Evolutionary conservation across 2,113 vertebrate species (phyloP).

Genomic region (Nannospalax galili): DNA sequence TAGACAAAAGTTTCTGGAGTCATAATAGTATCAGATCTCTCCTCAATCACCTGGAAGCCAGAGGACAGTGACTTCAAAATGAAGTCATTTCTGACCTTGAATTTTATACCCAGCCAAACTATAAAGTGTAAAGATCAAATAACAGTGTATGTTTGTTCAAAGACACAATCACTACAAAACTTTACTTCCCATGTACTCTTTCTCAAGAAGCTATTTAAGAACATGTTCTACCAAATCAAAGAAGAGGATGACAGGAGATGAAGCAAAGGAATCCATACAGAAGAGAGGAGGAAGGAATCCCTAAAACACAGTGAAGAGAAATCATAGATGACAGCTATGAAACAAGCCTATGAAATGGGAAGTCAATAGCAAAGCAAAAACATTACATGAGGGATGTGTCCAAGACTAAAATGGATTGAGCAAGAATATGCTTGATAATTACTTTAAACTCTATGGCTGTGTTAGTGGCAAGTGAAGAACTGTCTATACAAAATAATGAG

Average conservation of each 20-base stretch:
- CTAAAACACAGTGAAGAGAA: no score
- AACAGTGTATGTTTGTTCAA: neutral
- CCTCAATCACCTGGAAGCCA: neutral
- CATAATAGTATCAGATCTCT: neutral
- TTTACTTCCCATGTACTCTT: no score
- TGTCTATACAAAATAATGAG: neutral
- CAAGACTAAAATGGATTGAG: conserved; percentile 25
- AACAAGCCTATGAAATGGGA: no score
- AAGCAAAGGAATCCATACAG: neutral
- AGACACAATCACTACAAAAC: neutral
- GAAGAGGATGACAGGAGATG: neutral
- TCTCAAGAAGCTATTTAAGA: no score
- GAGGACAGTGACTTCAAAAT: conserved; percentile 26
- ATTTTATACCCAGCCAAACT: conserved; percentile 28
- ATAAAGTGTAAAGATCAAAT: neutral
- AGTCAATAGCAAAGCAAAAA: neutral
- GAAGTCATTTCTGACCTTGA: conserved; percentile 19
- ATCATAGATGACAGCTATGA: neutral
- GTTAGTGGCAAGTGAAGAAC: neutral
- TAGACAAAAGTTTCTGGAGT: neutral
- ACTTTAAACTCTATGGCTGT: neutral
- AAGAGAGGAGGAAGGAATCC: conserved; percentile 30
- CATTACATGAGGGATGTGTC: neutral
- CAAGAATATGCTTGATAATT: neutral
- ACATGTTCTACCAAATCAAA: neutral